Base-by-base conservation (phyloP, 2,888 invertebrate species). In the Pristionchus mayeri region DNA sequence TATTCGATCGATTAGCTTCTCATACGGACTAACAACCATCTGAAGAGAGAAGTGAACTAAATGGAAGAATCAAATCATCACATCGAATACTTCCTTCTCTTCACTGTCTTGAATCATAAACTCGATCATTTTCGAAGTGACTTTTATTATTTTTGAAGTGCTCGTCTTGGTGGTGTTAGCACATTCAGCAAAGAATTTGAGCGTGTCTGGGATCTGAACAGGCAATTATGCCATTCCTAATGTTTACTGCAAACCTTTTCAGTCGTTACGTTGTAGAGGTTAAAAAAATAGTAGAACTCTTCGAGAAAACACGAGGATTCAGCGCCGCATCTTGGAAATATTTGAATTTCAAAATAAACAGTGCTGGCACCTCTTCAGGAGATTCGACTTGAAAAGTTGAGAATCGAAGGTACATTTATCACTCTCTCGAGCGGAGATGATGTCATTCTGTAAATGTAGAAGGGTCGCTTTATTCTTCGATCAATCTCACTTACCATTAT, bases 51-150 rank as follows among this genome's bases (percentile, higher is more conserved):
- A 13, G n/a, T n/a, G 6, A 4, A 1, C 6, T 54, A 6, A 2
- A 21, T 1, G 24, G 2, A 21, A 1, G 6, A 21, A 54, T 18
- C 24, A n/a, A 7, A 6, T 54, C 2, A 2, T 54, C 54, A 54
- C 54, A 54, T 54, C 54, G 7, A 54, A 54, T 54, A 54, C 54
- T 54, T 54, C 54, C 54, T 54, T 54, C n/a, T 54, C 54, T 54
- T 54, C 21, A 54, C 54, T 54, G 21, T 54, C 54, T 21, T 24
- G 54, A n/a, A 54, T 54, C 54, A 54, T 1, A 21, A 18, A 7
- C 21, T 54, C 54, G 3, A 54, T 54, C 2, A 54, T 54, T 54
- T 54, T 54, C 21, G 54, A 54, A 2, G 54, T 54, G 21, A 54
- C 54, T n/a, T 54, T 54, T 24, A 54, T 6, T 21, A 54, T 3